Base-by-base conservation (phyloP, 2,888 invertebrate species). In the Eristalis intricaria region DNA sequence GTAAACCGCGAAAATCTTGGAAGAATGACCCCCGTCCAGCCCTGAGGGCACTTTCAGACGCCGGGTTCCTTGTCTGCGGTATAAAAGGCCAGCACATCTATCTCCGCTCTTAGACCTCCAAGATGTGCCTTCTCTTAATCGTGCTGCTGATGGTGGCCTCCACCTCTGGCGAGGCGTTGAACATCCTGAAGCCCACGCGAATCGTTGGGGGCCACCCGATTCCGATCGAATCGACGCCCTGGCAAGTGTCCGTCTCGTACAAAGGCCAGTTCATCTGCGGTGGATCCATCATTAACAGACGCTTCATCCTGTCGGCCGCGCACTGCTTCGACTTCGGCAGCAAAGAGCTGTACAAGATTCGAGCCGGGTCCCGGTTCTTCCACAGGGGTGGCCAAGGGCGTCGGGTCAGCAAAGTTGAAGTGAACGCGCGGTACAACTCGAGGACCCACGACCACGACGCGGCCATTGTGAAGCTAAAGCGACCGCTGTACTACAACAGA, bases 221-320 rank as follows among this genome's bases (percentile, higher is more conserved):
- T 35, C 1, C 29, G 13, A 91, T 91, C 70, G 0, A 4, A 0
- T 29, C 79, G 0, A 90, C 89, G 2, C 90, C 89, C 2, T 90
- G 89, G 63, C 91, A 91, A 69, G 89, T 60, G 5, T 80, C 91
- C 0, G 3, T 90, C 0, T 60, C n/a, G 10, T 61, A 68, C 1
- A 8, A 74, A 0, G 73, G 75, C 0, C 0, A 2, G 3, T 89
- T 89, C 22, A 11, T 80, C 0, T 90, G 90, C n/a, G 90, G 90
- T 13, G 90, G 90, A 40, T 89, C 89, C 56, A 87, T 90, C 3
- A 11, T 90, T 0, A 70, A 56, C 5, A 63, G n/a, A 0, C 8
- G 50, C 1, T 90, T 89, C 82, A 65, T 90, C 4, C 82, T 90
- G 29, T 91, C 91, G 0, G 90, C 91, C 2, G 90, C 89, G 0